Conservation (phyloP, 2,113 vertebrate genomes). For the Cephalophus harveyi region DNA sequence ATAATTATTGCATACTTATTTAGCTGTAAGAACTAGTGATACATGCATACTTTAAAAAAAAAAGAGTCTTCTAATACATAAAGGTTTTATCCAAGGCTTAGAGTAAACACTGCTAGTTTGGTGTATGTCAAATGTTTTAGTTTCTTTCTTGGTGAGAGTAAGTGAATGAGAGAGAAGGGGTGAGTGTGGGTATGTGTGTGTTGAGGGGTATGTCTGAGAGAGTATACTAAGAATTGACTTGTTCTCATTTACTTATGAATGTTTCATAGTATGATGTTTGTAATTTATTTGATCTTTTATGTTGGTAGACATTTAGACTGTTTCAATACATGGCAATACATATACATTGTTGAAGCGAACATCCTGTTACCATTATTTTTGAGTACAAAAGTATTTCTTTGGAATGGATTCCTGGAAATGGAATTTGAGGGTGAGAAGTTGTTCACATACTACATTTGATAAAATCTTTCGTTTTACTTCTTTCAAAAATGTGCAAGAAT, state of each 20-base stretch:
- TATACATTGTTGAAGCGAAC: slow-evolving; percentile 1
- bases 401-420: not conserved
- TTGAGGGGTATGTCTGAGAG: not conserved
- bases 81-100: not conserved
- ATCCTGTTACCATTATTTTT: slow-evolving; percentile 27
- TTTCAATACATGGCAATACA: not conserved
- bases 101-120: not conserved
- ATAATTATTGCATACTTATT: not conserved
- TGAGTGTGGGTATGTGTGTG: not conserved
- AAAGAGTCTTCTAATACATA: not conserved
- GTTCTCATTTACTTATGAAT: not conserved
- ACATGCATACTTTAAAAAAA: not conserved
- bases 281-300: slow-evolving; percentile 18
- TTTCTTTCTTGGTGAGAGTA: not conserved
- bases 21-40: slow-evolving; percentile 5
- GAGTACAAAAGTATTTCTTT: slow-evolving; percentile 6
- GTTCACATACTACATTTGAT: not conserved
- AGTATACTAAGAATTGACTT: not conserved
- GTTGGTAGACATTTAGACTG: not conserved
- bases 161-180: not conserved
- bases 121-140: not conserved
- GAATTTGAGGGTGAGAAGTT: not conserved
- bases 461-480: not conserved
- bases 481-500: not conserved
- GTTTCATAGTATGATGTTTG: not conserved